These are phyloP conservation scores for Leiothrix lutea DNA, from an alignment of 2,113 vertebrate species.

Conservation along the genomic window DNA sequence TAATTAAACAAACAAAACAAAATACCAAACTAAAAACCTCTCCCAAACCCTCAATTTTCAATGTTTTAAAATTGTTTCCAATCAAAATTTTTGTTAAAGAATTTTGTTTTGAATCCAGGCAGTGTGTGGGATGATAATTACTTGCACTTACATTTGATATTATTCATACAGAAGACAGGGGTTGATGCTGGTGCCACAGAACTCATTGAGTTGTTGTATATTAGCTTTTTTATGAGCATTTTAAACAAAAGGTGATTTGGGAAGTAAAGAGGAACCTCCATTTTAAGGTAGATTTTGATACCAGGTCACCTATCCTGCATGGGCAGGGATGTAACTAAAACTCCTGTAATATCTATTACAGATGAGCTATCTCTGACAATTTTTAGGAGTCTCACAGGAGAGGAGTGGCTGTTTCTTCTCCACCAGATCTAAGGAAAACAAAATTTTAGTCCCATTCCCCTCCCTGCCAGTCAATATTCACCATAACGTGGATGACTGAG, in stretches of 20 bases:
- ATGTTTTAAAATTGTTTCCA: background rate
- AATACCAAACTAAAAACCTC: rapidly evolving
- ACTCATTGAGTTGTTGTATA: background rate
- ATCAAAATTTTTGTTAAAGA: background rate
- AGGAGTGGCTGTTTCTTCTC: background rate
- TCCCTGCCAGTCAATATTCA: background rate
- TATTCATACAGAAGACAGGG: background rate
- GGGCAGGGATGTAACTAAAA: background rate
- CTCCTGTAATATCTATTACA: background rate
- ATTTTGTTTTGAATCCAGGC: background rate
- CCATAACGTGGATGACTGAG: background rate
- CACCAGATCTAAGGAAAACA: background rate
- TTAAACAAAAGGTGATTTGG: background rate
- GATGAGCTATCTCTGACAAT: background rate
- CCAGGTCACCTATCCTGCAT: background rate
- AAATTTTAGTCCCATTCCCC: background rate
- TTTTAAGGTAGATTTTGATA: background rate
- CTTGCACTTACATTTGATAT: background rate
- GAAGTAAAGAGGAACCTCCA: background rate
- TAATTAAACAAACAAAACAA: too few relatives aligned
- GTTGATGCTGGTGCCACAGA: background rate
- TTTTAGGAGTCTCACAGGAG: background rate
- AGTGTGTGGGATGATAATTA: background rate
- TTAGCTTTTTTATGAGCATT: background rate
- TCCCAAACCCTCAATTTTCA: background rate